Base-by-base conservation (phyloP, 2,888 invertebrate genomes). In the Netelia inedita region DNA sequence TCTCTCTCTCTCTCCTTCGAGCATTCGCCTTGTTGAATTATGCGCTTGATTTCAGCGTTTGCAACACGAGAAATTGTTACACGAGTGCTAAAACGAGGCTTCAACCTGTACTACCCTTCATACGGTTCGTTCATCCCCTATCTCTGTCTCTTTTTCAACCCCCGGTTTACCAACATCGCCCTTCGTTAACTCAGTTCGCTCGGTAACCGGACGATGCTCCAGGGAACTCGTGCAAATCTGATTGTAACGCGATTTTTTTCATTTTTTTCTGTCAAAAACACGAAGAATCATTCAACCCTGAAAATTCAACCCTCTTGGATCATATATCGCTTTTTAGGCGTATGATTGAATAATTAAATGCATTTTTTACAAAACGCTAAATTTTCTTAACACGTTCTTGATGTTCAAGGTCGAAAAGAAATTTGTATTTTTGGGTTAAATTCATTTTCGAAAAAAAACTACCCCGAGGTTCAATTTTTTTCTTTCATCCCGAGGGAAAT, bases 41-140 rank as follows among this genome's bases (percentile, higher is more conserved):
- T 92, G 91, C 92, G 93, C 90, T 92, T 92, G 92, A 93, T 93
- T 93, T 92, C 89, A 89, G 79, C 85, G 41, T 41, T 43, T 57
- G 68, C 28, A 41, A 16, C 46, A 23, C 72, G 78, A 23, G 46
- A 35, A 35, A 35, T 35, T 35, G 35, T 35, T 61, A 59, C 35
- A 83, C 72, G 72, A 69, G 78, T 76, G 59, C 78, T 66, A 68
- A 55, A 87, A 85, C 82, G 84, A 88, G 88, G 89, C 89, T 86
- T 79, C 83, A 89, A 86, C 88, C 87, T 86, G 88, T 61, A 53
- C 53, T 53, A 50, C n/a, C 14, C 53, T 16, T 53, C 53, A 6
- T 53, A 53, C 6, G 6, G 53, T 53, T 2, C 53, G 53, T 85
- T 35, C 35, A 35, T 35, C 86, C 86, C 86, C 88, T 85, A 88